Percentiles rank a stretch among this genome's conserved stretches.
phyloP scores from a whole-genome alignment of 2,113 vertebrate genomes.

The Megaptera novaeangliae region DNA sequence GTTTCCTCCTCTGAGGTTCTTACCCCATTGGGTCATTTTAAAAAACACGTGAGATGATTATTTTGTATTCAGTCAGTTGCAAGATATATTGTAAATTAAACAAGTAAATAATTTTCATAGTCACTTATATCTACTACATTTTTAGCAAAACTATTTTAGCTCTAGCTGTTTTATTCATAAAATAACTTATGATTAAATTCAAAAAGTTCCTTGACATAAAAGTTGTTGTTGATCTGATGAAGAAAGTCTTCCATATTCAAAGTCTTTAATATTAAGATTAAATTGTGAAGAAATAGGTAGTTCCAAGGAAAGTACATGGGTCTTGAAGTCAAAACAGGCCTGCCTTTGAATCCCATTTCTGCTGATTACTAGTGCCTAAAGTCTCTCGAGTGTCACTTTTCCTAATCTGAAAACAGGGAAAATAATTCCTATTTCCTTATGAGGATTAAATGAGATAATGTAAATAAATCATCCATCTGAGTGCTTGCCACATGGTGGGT shows the following conservation, averaged over 20 bases:
- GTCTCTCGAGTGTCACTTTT: background rate
- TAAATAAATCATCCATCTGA: background rate
- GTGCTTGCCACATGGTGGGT: background rate
- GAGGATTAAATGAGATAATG: background rate
- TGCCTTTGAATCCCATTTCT: background rate
- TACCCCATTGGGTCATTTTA: background rate
- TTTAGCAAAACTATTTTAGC: constrained; percentile 17
- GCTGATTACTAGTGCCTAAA: background rate
- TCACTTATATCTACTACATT: background rate
- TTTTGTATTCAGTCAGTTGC: constrained; percentile 15
- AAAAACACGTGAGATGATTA: constrained; percentile 27
- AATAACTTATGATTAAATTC: background rate
- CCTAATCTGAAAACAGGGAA: background rate
- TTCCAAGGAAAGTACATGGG: background rate
- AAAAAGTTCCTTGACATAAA: background rate
- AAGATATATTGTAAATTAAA: background rate
- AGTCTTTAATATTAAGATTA: background rate
- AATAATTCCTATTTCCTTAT: background rate
- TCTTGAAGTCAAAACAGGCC: background rate
- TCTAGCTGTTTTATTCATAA: background rate
- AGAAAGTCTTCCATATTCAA: background rate
- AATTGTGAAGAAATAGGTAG: background rate
- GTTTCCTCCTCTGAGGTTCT: background rate
- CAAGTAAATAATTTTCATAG: background rate
- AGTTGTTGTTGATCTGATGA: background rate